Percentiles rank a stretch among this genome's conserved stretches.
Conservation (phyloP, 2,797 vertebrate genomes). For the Malurus leucopterus region DNA sequence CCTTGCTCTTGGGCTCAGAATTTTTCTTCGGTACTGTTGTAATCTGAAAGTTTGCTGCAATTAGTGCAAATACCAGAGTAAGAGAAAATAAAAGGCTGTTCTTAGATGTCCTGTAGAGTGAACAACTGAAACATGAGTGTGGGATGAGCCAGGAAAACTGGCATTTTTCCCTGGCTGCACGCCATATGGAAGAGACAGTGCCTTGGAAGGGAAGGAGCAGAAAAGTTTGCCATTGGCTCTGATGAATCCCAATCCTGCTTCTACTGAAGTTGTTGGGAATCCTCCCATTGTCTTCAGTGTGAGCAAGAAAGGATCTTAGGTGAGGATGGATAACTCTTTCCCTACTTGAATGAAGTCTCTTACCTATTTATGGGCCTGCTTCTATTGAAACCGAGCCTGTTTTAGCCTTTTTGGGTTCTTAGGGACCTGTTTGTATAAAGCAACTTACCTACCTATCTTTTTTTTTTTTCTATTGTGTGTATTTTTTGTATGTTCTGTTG, state of each 20-base stretch:
- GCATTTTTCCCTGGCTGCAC: constrained; percentile 29
- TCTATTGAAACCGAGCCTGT: constrained; percentile 66
- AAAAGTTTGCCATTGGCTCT: constrained; percentile 51
- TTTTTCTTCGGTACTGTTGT: constrained; percentile 41
- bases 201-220: constrained; percentile 57
- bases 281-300: constrained; percentile 37
- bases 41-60: constrained; percentile 25
- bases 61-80: neutral
- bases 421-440: constrained; percentile 66
- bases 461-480: constrained; percentile 62
- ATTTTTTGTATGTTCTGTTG: constrained; percentile 66
- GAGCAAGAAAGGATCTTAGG: constrained; percentile 54
- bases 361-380: constrained; percentile 62
- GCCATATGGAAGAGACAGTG: constrained; percentile 49
- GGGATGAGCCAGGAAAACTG: constrained; percentile 41
- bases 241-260: constrained; percentile 56
- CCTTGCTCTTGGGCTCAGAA: constrained; percentile 34
- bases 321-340: constrained; percentile 59
- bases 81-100: constrained; percentile 56
- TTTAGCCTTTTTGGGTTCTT: constrained; percentile 65
- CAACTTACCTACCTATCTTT: constrained; percentile 62
- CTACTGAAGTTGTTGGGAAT: constrained; percentile 43
- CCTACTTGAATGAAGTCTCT: constrained; percentile 64
- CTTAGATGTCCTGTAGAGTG: constrained; percentile 39
- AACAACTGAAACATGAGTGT: constrained; percentile 41